Base-by-base conservation (phyloP, 1,140 invertebrate genomes). In the Tetramorium alpestre region DNA sequence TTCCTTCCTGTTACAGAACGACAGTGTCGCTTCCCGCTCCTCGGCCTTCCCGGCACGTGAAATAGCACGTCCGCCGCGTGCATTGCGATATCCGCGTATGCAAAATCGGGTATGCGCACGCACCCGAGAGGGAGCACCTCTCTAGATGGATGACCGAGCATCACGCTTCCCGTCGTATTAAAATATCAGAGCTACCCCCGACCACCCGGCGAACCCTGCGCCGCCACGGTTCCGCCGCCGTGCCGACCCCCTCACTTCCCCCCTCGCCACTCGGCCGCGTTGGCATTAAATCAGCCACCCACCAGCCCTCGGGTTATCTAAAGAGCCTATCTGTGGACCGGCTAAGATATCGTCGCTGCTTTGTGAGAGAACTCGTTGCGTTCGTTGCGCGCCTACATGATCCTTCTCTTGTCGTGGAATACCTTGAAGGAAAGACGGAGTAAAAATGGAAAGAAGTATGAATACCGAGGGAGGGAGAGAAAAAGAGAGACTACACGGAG, bases 241-340 rank as follows among this genome's bases (percentile, higher is more conserved):
- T 51, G 18, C 33, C 64, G 33, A 49, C 38, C 70, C 72, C 69
- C 58, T 78, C 58, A 54, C 67, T 76, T 47, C 70, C 56, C 70
- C 44, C 44, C 56, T 4, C 47, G 75, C 47, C 54, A 22, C 70
- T 87, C 73, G 49, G 65, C 56, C 85, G 85, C 76, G 62, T 62
- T 87, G 85, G 89, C 93, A 94, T 92, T 94, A 93, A 93, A 93
- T 93, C 93, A 93, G 88, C 90, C 92, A 91, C 93, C 90, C 93
- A 94, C 92, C 90, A 91, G 88, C 92, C 93, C 91, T 88, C 89
- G 85, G 91, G 92, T 93, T 94, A 94, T 95, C 94, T 94, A 85
- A 58, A 80, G 88, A 89, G 89, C 88, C 89, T 93, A 94, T 95
- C 93, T 89, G 87, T 91, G 93, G 89, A 92, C 91, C 92, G 80